These are phyloP conservation scores for Macrotus californicus DNA, from an alignment of 2,113 vertebrate genomes.

Conservation along the genomic window DNA sequence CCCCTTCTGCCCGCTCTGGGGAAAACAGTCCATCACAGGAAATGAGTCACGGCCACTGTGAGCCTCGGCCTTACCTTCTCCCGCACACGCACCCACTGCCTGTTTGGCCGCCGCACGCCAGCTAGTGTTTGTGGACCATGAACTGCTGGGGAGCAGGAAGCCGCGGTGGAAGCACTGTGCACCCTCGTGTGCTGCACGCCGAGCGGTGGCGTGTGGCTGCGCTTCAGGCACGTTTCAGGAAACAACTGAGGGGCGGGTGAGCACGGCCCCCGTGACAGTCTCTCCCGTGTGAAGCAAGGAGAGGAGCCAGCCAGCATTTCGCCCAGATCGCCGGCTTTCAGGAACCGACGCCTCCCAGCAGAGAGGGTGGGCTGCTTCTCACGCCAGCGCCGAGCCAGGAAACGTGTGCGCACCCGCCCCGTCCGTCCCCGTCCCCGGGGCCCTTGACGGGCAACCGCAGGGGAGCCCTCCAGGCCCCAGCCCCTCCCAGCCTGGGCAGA, in stretches of 20 bases:
- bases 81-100: fast-evolving
- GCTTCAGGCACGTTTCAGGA: neutral
- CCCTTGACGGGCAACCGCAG: neutral
- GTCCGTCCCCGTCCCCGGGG: fast-evolving
- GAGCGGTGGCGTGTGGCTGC: fast-evolving
- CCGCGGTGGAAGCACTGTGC: fast-evolving
- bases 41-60: fast-evolving
- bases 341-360: neutral
- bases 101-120: neutral
- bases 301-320: neutral
- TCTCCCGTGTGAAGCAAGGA: fast-evolving
- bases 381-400: neutral
- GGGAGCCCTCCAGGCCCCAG: neutral
- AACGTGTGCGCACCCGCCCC: fast-evolving
- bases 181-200: too few species aligned
- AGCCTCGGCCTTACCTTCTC: fast-evolving
- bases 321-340: neutral
- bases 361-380: neutral
- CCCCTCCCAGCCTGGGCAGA: too few species aligned
- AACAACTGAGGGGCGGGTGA: neutral
- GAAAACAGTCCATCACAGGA: fast-evolving
- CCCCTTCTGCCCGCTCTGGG: fast-evolving
- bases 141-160: too few species aligned
- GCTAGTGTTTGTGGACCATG: fast-evolving
- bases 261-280: fast-evolving